Base-by-base conservation (phyloP, 2,113 vertebrate species). In the Mesitornis unicolor region DNA sequence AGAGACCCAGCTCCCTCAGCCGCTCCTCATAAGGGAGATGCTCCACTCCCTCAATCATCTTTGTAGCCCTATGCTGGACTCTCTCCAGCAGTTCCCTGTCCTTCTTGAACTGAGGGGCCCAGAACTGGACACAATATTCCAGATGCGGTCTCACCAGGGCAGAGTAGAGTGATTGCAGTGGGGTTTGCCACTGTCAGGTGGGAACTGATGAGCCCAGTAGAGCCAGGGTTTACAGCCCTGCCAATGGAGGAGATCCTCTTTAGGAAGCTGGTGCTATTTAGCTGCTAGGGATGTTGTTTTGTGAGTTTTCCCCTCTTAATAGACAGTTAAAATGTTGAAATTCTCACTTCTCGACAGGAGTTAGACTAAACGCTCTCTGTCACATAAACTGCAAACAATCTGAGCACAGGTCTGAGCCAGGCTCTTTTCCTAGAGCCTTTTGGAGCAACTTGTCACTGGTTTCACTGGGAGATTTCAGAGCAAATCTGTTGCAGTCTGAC, bases 391-490 rank as follows among this genome's bases (percentile, higher is more conserved):
- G 1, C 38, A 38, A 83, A 71, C 31, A 25, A 24, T 43, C 28
- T 16, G 33, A 59, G 20, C 1, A 1, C 24, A 19, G 21, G 20
- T 65, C 42, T 63, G 47, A 80, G 59, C 35, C 83, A 80, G 13
- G 13, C 40, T 59, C 33, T 38, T 86, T 69, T 84, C 26, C 38
- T 47, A 47, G 35, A 86, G 42, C 67, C 20, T 82, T 85, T 79
- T 2, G 7, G 54, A 76, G 36, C 13, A 77, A 10, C 28, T 68
- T 51, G 35, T 86, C 77, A 13, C 38, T 43, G 29, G 40, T 86
- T 92, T 90, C 91, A 40, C 45, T 22, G 60, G 43, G 43, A 89
- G 36, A 26, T 31, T 86, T 80, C 69, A 70, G 54, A 48, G 13
- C 43, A 63, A 61, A 81, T 29, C 47, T 59, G 12, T 36, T 81